Percentiles rank a stretch among this genome's conserved stretches.
Conservation (phyloP, 2,888 invertebrate genomes). For the Nomada hirtipes region DNA sequence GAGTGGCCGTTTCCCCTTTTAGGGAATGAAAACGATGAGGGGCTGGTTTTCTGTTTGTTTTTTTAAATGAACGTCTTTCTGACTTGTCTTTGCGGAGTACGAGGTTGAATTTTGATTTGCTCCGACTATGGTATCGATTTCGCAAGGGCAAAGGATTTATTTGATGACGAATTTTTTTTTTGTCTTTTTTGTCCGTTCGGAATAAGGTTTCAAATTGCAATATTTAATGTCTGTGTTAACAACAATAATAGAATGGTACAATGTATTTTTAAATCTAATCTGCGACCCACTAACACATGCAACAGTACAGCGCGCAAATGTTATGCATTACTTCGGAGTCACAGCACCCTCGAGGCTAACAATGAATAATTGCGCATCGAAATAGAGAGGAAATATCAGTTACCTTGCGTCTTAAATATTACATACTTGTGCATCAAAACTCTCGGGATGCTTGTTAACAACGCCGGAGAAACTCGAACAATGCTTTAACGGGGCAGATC, state of each 20-base stretch:
- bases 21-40: constrained; percentile 25
- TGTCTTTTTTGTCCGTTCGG: too few species aligned
- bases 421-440: neutral
- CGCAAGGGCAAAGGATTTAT: too few species aligned
- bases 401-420: constrained; percentile 16
- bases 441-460: neutral
- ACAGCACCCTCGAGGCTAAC: neutral
- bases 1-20: constrained; percentile 40
- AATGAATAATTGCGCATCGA: constrained; percentile 9
- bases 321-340: neutral
- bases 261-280: neutral
- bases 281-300: neutral
- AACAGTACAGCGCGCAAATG: neutral
- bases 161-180: too few species aligned
- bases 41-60: neutral
- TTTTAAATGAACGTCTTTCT: neutral
- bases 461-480: neutral
- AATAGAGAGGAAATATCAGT: constrained; percentile 1
- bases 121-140: too few species aligned
- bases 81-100: neutral
- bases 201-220: neutral
- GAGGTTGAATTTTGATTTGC: neutral
- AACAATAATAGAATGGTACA: neutral
- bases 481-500: neutral
- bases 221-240: neutral